These are phyloP conservation scores for Chamaetylas fuelleborni DNA, from an alignment of 2,113 vertebrate species.

Conservation along the genomic window DNA sequence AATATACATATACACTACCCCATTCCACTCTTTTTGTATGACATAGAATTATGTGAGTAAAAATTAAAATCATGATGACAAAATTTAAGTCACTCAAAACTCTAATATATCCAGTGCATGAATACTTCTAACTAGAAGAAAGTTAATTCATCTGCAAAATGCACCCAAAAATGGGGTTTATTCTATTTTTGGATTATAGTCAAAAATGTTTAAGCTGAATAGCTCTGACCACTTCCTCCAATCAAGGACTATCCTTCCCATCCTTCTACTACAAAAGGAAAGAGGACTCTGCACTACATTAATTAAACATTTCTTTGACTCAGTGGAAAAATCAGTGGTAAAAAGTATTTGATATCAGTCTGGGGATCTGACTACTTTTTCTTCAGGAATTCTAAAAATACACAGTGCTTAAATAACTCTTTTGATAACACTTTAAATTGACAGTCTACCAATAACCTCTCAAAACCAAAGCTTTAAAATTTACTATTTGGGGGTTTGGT, in stretches of 20 bases:
- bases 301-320: not conserved
- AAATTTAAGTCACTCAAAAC: not conserved
- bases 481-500: not conserved
- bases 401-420: not conserved
- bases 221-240: not conserved
- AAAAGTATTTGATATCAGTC: not conserved
- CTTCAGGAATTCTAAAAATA: not conserved
- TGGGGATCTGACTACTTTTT: not conserved
- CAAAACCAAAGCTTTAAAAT: not conserved
- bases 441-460: not conserved
- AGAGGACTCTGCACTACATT: not conserved
- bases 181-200: not conserved
- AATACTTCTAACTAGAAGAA: not conserved
- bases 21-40: not conserved
- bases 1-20: not conserved
- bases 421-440: not conserved
- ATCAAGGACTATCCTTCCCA: not conserved
- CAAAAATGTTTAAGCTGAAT: not conserved
- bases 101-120: rapidly evolving
- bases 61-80: not conserved
- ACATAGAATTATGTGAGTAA: not conserved
- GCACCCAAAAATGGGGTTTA: rapidly evolving
- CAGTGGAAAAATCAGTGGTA: not conserved
- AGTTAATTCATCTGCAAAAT: not conserved
- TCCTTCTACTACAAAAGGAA: not conserved